A percentile compares a stretch with the other conserved stretches of the same genome.
phyloP scores from a whole-genome alignment of 2,113 vertebrate genomes.

The Nesospiza acunhae region DNA sequence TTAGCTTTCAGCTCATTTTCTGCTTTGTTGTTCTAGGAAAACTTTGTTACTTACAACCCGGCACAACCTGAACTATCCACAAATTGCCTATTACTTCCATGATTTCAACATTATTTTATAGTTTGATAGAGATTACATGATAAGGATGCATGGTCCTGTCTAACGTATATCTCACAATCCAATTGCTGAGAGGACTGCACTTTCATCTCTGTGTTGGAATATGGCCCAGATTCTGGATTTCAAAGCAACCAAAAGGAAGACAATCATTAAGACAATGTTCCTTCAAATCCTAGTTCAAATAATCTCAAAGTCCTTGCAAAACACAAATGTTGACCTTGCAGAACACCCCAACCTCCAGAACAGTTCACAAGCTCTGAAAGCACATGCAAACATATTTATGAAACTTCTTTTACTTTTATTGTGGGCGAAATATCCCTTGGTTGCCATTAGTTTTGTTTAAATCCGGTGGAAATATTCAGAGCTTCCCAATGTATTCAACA shows the following conservation, averaged over 20 bases:
- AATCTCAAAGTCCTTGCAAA: slow-evolving; percentile 74
- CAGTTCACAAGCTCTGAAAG: slow-evolving; percentile 56
- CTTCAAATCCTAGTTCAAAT: slow-evolving; percentile 78
- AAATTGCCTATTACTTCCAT: slow-evolving; percentile 34
- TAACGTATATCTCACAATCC: slow-evolving; percentile 24
- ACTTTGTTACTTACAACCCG: slow-evolving; percentile 49
- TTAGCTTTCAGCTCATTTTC: slow-evolving; percentile 69
- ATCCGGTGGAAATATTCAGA: slow-evolving; percentile 76
- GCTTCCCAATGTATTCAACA: slow-evolving; percentile 57
- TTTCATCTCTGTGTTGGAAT: slow-evolving; percentile 68
- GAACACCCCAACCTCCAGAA: slow-evolving; percentile 65
- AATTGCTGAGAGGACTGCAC: slow-evolving; percentile 33
- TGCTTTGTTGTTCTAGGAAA: slow-evolving; percentile 19
- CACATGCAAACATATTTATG: slow-evolving; percentile 68
- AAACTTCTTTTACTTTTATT: slow-evolving; percentile 54
- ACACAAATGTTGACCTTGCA: slow-evolving; percentile 72
- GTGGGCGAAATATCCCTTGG: slow-evolving; percentile 74
- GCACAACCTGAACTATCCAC: slow-evolving; percentile 47
- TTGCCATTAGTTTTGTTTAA: slow-evolving; percentile 81
- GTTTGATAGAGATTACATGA: slow-evolving; percentile 28
- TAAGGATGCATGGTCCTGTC: not conserved
- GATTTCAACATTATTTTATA: slow-evolving; percentile 8
- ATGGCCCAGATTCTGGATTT: slow-evolving; percentile 71
- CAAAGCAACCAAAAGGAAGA: slow-evolving; percentile 73
- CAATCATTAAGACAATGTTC: slow-evolving; percentile 74